Evolutionary conservation across 2,888 invertebrate species (phyloP).

Genomic region (Cosmorhoe ocellata): DNA sequence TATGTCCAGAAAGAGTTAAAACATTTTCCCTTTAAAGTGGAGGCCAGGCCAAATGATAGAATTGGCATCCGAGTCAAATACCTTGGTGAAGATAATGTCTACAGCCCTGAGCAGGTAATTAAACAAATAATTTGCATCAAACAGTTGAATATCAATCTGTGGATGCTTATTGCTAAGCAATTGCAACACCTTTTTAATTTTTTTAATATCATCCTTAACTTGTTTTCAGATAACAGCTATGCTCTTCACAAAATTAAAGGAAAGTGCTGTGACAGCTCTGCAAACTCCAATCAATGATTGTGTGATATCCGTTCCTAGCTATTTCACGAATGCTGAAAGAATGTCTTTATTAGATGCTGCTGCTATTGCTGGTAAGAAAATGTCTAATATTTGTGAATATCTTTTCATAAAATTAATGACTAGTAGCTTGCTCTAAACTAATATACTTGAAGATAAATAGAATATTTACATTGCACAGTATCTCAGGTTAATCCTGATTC

Average conservation of each 20-base stretch:
- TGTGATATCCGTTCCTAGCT: slow-evolving; percentile 96
- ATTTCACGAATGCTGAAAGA: slow-evolving; percentile 97
- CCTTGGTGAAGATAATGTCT: slow-evolving; percentile 91
- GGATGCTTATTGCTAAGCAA: too few relatives aligned
- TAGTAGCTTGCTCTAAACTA: too few relatives aligned
- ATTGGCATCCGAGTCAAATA: slow-evolving; percentile 95
- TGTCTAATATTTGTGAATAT: not conserved
- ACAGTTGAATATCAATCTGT: too few relatives aligned
- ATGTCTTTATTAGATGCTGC: slow-evolving; percentile 96
- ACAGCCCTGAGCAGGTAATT: slow-evolving; percentile 92
- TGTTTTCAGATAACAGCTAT: slow-evolving; percentile 91
- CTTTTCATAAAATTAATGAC: too few relatives aligned
- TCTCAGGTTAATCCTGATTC: too few relatives aligned
- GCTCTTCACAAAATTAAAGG: slow-evolving; percentile 98
- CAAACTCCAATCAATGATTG: slow-evolving; percentile 96
- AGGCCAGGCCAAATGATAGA: slow-evolving; percentile 88
- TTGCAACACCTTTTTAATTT: too few relatives aligned
- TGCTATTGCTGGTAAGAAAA: slow-evolving; percentile 88
- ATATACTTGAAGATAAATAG: too few relatives aligned
- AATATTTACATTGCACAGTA: too few relatives aligned
- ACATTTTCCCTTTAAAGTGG: slow-evolving; percentile 90
- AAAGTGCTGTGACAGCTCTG: slow-evolving; percentile 92
- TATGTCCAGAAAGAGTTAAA: slow-evolving; percentile 92
- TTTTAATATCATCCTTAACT: too few relatives aligned
- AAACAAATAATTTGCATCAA: slow-evolving; percentile 9